These are phyloP conservation scores for Cebidichthys violaceus DNA, from an alignment of 2,113 vertebrate species.

Conservation along the genomic window DNA sequence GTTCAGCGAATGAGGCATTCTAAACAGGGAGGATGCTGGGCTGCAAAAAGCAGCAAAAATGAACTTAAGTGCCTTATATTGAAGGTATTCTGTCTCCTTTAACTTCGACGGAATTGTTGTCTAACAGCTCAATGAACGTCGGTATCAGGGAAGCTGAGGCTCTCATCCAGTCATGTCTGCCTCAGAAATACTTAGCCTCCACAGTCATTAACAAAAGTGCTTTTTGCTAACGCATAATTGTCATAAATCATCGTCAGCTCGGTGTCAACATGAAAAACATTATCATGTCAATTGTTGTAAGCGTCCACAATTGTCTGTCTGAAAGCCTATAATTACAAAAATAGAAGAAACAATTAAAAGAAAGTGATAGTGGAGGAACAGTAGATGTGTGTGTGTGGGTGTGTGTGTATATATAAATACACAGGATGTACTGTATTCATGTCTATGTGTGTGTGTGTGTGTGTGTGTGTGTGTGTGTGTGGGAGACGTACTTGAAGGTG, in stretches of 20 bases:
- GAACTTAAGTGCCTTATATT: neutral
- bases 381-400: conserved; percentile 13
- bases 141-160: neutral
- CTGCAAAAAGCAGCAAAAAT: neutral
- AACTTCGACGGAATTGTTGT: neutral
- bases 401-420: neutral
- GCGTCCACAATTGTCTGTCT: conserved; percentile 48
- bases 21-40: neutral
- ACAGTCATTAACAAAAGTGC: conserved; percentile 53
- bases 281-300: conserved; percentile 60
- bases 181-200: conserved; percentile 37
- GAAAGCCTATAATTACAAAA: conserved; percentile 70
- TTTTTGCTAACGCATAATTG: conserved; percentile 57
- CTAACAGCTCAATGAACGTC: conserved; percentile 18
- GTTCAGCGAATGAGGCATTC: neutral
- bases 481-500: conserved; percentile 72
- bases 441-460: neutral
- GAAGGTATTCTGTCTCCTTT: neutral
- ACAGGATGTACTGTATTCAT: too few species aligned
- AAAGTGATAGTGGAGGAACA: conserved; percentile 32
- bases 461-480: conserved; percentile 7
- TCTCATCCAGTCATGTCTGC: conserved; percentile 6
- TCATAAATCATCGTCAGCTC: conserved; percentile 61
- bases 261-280: conserved; percentile 57
- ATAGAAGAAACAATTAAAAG: conserved; percentile 67